Conservation (phyloP, 2,113 vertebrate species). For the Thalassoma bifasciatum region DNA sequence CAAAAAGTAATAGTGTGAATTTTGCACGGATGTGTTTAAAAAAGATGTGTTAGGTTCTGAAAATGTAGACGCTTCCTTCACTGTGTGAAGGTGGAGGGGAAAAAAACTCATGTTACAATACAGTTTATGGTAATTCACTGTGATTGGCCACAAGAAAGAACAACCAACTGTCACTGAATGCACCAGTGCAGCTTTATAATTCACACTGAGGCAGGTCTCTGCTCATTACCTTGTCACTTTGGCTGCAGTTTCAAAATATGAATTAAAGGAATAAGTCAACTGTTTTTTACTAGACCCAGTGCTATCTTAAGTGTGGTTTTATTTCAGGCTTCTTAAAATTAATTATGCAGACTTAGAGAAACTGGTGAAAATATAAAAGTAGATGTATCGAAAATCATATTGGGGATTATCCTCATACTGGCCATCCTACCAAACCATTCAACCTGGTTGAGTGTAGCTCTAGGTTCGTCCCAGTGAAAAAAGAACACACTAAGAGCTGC, state of each 20-base stretch:
- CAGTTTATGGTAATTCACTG: not conserved
- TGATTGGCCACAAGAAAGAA: not conserved
- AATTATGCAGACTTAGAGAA: not conserved
- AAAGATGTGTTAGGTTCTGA: constrained; percentile 14
- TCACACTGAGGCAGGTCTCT: constrained; percentile 15
- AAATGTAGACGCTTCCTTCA: not conserved
- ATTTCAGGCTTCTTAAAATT: not conserved
- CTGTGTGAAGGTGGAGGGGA: constrained; percentile 8
- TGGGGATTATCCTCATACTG: no score
- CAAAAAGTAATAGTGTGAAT: constrained; percentile 26
- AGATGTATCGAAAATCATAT: not conserved
- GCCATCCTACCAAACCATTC: not conserved
- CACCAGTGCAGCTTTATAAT: not conserved
- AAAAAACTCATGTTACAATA: not conserved
- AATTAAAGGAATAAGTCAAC: constrained; percentile 22
- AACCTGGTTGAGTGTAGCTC: not conserved
- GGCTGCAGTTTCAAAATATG: constrained; percentile 1
- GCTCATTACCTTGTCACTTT: constrained; percentile 11
- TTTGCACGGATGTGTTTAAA: constrained; percentile 15
- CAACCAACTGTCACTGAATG: not conserved
- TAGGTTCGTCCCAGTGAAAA: not conserved
- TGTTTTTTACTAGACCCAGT: not conserved
- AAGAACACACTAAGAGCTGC: constrained; percentile 1
- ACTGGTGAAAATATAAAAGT: not conserved
- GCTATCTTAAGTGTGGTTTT: no score